Conservation (phyloP, 2,888 invertebrate species). For the Nycteola revayana region DNA sequence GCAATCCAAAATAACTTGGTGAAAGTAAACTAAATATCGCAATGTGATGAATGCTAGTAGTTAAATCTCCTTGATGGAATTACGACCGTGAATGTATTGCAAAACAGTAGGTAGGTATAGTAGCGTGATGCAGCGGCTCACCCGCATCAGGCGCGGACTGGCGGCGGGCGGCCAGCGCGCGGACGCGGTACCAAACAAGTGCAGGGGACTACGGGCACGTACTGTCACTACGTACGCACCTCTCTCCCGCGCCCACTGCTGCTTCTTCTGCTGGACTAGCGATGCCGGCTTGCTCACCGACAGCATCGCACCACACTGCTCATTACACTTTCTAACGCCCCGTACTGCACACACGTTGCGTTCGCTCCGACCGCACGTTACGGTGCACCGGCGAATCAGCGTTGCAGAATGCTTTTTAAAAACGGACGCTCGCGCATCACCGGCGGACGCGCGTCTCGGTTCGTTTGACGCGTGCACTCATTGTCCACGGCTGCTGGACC, state of each 20-base stretch:
- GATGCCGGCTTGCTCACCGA: constrained; percentile 81
- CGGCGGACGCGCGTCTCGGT: constrained; percentile 62
- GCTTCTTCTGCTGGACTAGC: constrained; percentile 92
- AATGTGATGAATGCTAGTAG: constrained; percentile 29
- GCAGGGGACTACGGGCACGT: constrained; percentile 25
- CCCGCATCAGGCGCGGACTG: constrained; percentile 23
- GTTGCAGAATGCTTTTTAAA: constrained; percentile 63
- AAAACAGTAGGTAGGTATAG: constrained; percentile 38
- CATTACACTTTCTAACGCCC: constrained; percentile 78
- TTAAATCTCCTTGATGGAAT: constrained; percentile 40
- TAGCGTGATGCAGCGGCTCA: constrained; percentile 33
- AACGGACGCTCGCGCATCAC: constrained; percentile 66
- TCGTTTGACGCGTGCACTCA: constrained; percentile 72
- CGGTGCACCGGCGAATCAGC: constrained; percentile 75
- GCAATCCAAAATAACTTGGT: constrained; percentile 31
- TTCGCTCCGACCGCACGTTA: constrained; percentile 60
- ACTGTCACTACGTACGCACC: constrained; percentile 82
- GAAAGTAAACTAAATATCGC: constrained; percentile 29
- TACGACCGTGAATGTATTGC: constrained; percentile 53
- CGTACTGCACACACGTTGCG: constrained; percentile 71
- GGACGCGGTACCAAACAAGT: constrained; percentile 7
- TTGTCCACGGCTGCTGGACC: constrained; percentile 63
- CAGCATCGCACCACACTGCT: constrained; percentile 73
- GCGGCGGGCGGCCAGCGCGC: constrained; percentile 19
- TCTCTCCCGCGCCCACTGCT: constrained; percentile 96